Evolutionary conservation across 2,113 vertebrate genomes (phyloP), one percentile per base, ranked within the genome.

Genomic region (Elgaria multicarinata): DNA sequence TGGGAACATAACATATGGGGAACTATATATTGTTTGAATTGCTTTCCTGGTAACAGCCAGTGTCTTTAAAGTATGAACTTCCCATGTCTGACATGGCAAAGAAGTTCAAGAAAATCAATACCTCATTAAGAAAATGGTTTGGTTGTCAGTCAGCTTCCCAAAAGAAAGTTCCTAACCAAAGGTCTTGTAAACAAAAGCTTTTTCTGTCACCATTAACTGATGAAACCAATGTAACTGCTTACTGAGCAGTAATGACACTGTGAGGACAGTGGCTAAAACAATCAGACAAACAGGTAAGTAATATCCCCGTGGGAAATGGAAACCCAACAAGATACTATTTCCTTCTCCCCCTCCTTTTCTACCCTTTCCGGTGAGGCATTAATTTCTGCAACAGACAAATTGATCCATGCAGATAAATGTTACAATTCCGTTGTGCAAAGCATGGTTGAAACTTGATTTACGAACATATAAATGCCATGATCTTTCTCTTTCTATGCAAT

Each of bases 81-180:
- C 36, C 74, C 66, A 22, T 80, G 9, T 53, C 78, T 93, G 71
- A 90, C 28, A 66, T n/a, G 36, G 91, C 89, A 78, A 93, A n/a
- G 87, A 92, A 92, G 9, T 33, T 78, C 10, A 77, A 84, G 50
- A 75, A 94, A 77, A 87, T 86, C 74, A 92, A 89, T 79, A 93
- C 0, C 14, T 92, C 89, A n/a, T 88, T 95, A 93, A 90, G 86
- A 92, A 93, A 93, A 94, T 79, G 78, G 5, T 87, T 90, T 53
- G 28, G 14, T 89, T 88, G 10, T 28, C 77, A 89, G 22, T 50
- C 91, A 64, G 36, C 55, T 87, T 62, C 62, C 69, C 50, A 86
- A 93, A 92, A 44, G 1, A 71, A 87, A 92, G 80, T 85, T 84
- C 58, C 87, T 80, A 78, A 75, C 10, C 64, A 85, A 89, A 80